Evolutionary conservation across 2,888 invertebrate species (phyloP), one percentile per base, ranked within the genome.

Genomic region (Cybosia mesomella): DNA sequence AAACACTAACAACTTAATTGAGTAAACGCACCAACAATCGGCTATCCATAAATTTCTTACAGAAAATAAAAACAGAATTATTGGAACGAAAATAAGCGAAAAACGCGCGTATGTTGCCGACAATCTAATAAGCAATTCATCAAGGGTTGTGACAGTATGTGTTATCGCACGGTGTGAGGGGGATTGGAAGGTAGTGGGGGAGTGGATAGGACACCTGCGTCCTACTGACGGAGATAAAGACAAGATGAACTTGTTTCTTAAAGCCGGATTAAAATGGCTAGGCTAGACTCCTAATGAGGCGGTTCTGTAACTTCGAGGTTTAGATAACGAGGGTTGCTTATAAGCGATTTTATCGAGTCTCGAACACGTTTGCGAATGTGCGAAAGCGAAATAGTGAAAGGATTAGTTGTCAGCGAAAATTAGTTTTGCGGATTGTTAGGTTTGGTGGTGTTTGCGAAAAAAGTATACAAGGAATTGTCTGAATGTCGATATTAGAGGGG

Each of bases 101-200:
- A 87, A 89, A 89, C 85, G 85, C 73, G 79, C 73, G 81, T 82
- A 83, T 85, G 83, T 68, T 85, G 85, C 85, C 84, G 90, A 90
- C 91, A 90, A 91, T 90, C 90, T 92, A 92, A 92, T 92, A 91
- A 91, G 91, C 91, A 90, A 93, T 93, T 93, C 92, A 93, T 93
- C 93, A 93, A 85, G 85, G 74, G 85, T 88, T 89, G 91, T 92
- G 92, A 93, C 92, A 91, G 91, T 90, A 82, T 87, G 85, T 91
- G 91, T 91, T 92, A 90, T 90, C 89, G 87, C 83, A 73, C 66
- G 75, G 79, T 81, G 84, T 76, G 74, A 77, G 77, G 66, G 69
- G 49, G 72, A 72, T 68, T 63, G 39, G 58, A 71, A 67, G 66
- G 70, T 71, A 58, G 65, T 68, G 70, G 71, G 72, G 77, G 62